These are phyloP conservation scores for Hirundichthys speculiger DNA, from an alignment of 2,113 vertebrate genomes.

Conservation along the genomic window DNA sequence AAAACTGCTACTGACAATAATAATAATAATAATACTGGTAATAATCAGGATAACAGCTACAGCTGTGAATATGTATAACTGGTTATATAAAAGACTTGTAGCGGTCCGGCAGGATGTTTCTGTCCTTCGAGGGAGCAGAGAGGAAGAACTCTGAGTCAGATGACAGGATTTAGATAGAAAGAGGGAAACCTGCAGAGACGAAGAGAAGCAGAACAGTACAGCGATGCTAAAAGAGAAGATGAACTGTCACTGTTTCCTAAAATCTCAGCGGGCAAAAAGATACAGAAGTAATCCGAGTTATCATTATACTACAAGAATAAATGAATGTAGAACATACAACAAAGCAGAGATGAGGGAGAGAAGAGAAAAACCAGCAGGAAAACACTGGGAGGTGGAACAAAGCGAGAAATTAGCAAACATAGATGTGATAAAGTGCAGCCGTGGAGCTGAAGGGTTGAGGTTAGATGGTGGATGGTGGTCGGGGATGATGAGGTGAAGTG, in stretches of 20 bases:
- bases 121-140: slow-evolving; percentile 29
- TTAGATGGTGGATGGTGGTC: slow-evolving; percentile 17
- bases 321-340: not conserved
- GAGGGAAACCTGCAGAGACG: slow-evolving; percentile 16
- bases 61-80: not conserved
- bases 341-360: slow-evolving; percentile 2
- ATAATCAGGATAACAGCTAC: not conserved
- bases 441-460: slow-evolving; percentile 11
- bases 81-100: slow-evolving; percentile 50
- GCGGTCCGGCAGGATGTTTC: slow-evolving; percentile 22
- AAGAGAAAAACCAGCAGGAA: slow-evolving; percentile 26
- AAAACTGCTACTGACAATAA: too few relatives aligned
- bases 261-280: slow-evolving; percentile 8
- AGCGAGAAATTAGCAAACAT: slow-evolving; percentile 29
- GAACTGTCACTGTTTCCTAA: slow-evolving; percentile 24
- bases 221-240: slow-evolving; percentile 5
- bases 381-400: slow-evolving; percentile 1
- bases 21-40: too few relatives aligned
- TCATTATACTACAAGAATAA: slow-evolving; percentile 9
- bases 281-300: not conserved
- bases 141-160: slow-evolving; percentile 26
- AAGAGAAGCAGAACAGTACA: slow-evolving; percentile 11
- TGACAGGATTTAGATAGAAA: slow-evolving; percentile 21
- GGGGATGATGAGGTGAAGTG: slow-evolving; percentile 10
- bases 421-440: slow-evolving; percentile 12